These are phyloP conservation scores for Pseudolycoriella hygida DNA, from an alignment of 2,888 invertebrate species.

Conservation along the genomic window DNA sequence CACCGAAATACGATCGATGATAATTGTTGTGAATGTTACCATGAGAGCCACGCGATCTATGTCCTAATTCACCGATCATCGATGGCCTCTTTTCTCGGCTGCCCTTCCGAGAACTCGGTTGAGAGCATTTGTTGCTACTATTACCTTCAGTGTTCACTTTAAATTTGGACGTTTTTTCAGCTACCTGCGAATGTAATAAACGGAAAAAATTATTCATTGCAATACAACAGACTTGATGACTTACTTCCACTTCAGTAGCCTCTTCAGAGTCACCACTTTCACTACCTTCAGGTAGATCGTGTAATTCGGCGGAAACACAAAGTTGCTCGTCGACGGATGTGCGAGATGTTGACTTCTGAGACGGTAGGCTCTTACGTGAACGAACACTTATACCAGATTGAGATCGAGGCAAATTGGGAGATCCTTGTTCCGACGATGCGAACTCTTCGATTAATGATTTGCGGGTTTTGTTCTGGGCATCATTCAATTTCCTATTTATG, in stretches of 20 bases:
- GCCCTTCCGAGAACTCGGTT: conserved; percentile 49
- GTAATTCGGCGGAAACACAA: conserved; percentile 30
- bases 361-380: conserved; percentile 34
- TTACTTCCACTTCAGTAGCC: conserved; percentile 54
- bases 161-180: conserved; percentile 56
- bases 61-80: conserved; percentile 29
- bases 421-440: conserved; percentile 18
- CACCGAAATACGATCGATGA: conserved; percentile 28
- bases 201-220: not conserved
- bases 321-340: conserved; percentile 34
- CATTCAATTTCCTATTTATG: conserved; percentile 17
- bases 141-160: conserved; percentile 55
- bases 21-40: conserved; percentile 29
- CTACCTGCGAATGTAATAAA: conserved; percentile 23
- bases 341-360: conserved; percentile 31
- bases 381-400: conserved; percentile 35
- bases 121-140: conserved; percentile 36
- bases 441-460: conserved; percentile 26
- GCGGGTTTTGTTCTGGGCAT: conserved; percentile 26
- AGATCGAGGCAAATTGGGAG: conserved; percentile 30
- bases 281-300: conserved; percentile 36
- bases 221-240: conserved; percentile 13
- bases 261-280: conserved; percentile 46
- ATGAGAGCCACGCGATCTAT: conserved; percentile 27
- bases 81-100: conserved; percentile 40